Conservation (phyloP, 2,113 vertebrate species). For the Cryptotis parvus region DNA sequence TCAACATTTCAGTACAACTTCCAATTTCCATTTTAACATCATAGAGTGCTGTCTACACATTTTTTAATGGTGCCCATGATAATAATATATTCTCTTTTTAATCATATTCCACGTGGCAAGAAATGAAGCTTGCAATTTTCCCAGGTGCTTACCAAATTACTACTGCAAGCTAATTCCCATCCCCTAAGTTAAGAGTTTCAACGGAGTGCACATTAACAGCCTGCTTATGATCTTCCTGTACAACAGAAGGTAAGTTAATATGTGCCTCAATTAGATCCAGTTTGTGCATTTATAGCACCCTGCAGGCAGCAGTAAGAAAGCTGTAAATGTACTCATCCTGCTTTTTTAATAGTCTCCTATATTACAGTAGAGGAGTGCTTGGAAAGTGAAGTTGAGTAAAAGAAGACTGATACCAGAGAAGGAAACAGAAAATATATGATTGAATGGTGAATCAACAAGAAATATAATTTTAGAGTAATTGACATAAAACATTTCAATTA, state of each 20-base stretch:
- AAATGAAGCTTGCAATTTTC: conserved; percentile 95
- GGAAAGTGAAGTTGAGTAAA: conserved; percentile 33
- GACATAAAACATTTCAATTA: conserved; percentile 29
- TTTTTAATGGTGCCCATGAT: conserved; percentile 98
- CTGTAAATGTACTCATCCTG: conserved; percentile 87
- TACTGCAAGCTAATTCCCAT: conserved; percentile 96
- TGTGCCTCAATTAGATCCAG: conserved; percentile 94
- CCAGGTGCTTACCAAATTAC: conserved; percentile 96
- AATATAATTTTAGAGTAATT: conserved; percentile 66
- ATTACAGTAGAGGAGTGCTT: conserved; percentile 74
- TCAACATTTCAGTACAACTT: conserved; percentile 94
- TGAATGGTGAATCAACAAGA: conserved; percentile 81
- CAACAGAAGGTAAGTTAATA: conserved; percentile 97
- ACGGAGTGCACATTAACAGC: conserved; percentile 92
- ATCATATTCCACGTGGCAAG: conserved; percentile 95
- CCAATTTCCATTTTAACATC: conserved; percentile 96
- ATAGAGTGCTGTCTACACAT: conserved; percentile 96
- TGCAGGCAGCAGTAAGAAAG: conserved; percentile 86
- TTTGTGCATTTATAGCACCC: conserved; percentile 94
- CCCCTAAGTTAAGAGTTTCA: conserved; percentile 93
- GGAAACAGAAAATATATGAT: conserved; percentile 61
- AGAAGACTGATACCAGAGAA: conserved; percentile 28
- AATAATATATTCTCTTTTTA: conserved; percentile 98
- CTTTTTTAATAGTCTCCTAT: conserved; percentile 85
- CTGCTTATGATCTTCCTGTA: conserved; percentile 92